These are phyloP conservation scores for Hanleya hanleyi DNA, from an alignment of 2,888 invertebrate species.

Conservation along the genomic window DNA sequence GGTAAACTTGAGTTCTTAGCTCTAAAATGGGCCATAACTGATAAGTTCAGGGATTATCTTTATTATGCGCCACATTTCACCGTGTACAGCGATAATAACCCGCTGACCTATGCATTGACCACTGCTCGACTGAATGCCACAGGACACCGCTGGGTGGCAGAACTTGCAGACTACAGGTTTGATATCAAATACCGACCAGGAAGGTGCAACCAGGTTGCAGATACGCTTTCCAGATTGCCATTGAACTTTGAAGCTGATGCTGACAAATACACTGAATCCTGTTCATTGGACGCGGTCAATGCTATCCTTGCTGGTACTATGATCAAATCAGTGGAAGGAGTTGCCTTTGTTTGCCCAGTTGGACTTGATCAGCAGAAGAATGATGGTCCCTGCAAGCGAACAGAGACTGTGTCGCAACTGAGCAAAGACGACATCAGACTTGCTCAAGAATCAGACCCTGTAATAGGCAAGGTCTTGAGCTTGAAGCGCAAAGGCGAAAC, in stretches of 20 bases:
- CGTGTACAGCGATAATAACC: conserved; percentile 15
- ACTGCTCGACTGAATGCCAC: conserved; percentile 26
- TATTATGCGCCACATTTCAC: conserved; percentile 1
- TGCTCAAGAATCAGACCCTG: not conserved
- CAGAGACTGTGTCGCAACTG: too few relatives aligned
- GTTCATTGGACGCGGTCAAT: not conserved
- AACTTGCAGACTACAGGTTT: conserved; percentile 17
- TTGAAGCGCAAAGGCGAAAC: not conserved
- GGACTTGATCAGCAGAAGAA: too few relatives aligned
- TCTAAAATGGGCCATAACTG: conserved; percentile 27
- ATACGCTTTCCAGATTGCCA: conserved; percentile 18
- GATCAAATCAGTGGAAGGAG: not conserved
- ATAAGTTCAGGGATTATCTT: conserved; percentile 24
- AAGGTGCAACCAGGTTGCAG: conserved; percentile 17
- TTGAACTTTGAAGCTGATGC: too few relatives aligned
- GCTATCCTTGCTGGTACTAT: not conserved
- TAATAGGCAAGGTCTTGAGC: not conserved
- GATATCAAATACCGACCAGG: conserved; percentile 12
- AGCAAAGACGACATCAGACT: too few relatives aligned
- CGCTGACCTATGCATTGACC: conserved; percentile 20
- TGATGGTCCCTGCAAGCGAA: too few relatives aligned
- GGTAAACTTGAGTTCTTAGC: conserved; percentile 23
- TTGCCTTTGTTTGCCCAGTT: not conserved
- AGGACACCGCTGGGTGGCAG: conserved; percentile 25
- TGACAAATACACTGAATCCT: not conserved